phyloP scores from a whole-genome alignment of 1,140 invertebrate species.

The Rhizoglyphus robini region DNA sequence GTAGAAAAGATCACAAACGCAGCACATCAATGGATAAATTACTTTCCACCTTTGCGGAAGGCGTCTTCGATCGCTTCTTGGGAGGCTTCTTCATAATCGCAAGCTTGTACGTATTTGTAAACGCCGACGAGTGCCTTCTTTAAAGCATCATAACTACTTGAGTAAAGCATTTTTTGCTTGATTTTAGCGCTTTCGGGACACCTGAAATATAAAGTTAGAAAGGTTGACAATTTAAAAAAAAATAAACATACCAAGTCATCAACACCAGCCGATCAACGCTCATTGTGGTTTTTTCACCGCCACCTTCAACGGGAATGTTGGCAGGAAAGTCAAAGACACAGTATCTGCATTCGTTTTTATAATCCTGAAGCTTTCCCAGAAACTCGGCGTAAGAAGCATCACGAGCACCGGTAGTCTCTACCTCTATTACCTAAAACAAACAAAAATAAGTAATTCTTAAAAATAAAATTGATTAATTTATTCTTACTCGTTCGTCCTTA shows the following conservation, averaged over 20 bases:
- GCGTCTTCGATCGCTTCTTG: constrained; percentile 27
- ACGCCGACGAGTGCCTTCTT: constrained; percentile 89
- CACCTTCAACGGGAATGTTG: constrained; percentile 28
- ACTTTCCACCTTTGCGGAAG: constrained; percentile 24
- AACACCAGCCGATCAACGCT: constrained; percentile 55
- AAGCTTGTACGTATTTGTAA: constrained; percentile 81
- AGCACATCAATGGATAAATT: too few species aligned
- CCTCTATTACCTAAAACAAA: constrained; percentile 27
- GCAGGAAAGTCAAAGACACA: constrained; percentile 71
- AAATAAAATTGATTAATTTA: background rate
- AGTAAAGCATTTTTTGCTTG: constrained; percentile 99
- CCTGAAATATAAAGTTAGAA: constrained; percentile 29
- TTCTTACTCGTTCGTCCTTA: constrained; percentile 69
- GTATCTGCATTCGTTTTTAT: constrained; percentile 61
- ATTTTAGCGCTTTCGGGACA: constrained; percentile 92
- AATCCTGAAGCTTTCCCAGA: constrained; percentile 74
- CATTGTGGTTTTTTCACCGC: constrained; percentile 28
- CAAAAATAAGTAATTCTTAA: background rate
- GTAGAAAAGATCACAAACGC: too few species aligned
- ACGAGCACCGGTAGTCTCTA: constrained; percentile 42
- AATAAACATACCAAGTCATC: constrained; percentile 62
- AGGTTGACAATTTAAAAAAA: background rate
- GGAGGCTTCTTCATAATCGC: constrained; percentile 27
- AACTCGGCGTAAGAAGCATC: constrained; percentile 78
- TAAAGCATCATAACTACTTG: constrained; percentile 85